These are phyloP conservation scores for Sepiola atlantica DNA, from an alignment of 2,888 invertebrate genomes.

Conservation along the genomic window DNA sequence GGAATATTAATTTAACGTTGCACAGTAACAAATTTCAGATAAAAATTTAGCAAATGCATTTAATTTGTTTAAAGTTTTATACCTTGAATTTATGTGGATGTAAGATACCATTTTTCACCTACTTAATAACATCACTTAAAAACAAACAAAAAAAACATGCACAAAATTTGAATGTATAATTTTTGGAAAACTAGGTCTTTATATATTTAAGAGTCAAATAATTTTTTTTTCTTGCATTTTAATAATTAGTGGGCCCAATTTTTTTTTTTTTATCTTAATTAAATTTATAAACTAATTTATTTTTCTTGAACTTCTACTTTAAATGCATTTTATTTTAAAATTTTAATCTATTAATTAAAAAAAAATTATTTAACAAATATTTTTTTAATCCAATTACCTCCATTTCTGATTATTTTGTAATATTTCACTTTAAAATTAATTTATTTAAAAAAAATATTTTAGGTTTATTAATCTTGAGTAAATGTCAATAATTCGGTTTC, in stretches of 20 bases:
- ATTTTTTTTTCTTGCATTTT: neutral
- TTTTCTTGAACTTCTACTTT: neutral
- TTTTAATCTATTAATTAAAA: neutral
- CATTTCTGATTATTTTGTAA: neutral
- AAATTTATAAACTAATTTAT: too few relatives aligned
- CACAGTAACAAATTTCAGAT: too few relatives aligned
- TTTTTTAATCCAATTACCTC: neutral
- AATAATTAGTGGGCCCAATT: neutral
- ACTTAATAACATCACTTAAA: neutral
- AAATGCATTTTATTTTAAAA: neutral
- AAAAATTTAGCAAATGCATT: too few relatives aligned
- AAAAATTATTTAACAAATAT: neutral
- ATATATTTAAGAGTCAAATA: neutral
- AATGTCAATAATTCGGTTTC: neutral
- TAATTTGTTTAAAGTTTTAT: neutral
- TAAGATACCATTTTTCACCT: neutral
- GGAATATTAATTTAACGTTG: too few relatives aligned
- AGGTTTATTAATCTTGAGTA: neutral
- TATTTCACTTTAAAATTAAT: neutral
- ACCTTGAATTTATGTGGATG: neutral
- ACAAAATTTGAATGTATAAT: neutral
- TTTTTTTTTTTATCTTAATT: too few relatives aligned
- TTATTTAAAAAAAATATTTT: too few relatives aligned
- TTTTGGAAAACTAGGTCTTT: neutral
- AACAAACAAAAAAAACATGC: neutral